A percentile compares a stretch with the other conserved stretches of the same genome.
phyloP scores from a whole-genome alignment of 2,888 invertebrate species.

The Bimastos eiseni region DNA sequence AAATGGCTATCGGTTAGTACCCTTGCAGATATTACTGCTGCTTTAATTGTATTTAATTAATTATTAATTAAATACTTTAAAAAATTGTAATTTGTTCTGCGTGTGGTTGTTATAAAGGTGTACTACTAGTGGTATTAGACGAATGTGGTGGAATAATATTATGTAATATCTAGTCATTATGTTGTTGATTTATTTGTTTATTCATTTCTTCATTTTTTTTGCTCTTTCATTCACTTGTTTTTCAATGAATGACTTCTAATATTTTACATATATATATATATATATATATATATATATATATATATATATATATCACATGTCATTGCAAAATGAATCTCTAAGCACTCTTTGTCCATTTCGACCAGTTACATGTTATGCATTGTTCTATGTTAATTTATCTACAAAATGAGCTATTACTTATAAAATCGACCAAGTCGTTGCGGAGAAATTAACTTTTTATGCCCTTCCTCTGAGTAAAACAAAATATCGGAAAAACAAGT shows the following conservation, averaged over 20 bases:
- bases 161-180: not conserved
- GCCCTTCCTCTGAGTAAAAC: too few relatives aligned
- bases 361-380: too few relatives aligned
- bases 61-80: not conserved
- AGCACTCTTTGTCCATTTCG: too few relatives aligned
- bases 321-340: too few relatives aligned
- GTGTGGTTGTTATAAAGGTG: not conserved
- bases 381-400: too few relatives aligned
- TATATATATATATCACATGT: too few relatives aligned
- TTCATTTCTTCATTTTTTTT: not conserved
- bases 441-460: too few relatives aligned
- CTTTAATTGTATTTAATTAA: not conserved
- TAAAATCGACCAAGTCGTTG: too few relatives aligned
- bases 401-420: too few relatives aligned
- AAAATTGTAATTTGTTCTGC: not conserved
- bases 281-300: too few relatives aligned
- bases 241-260: not conserved
- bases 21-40: not conserved
- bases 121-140: not conserved
- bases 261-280: too few relatives aligned
- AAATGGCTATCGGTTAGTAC: constrained; percentile 16
- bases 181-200: not conserved
- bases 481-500: too few relatives aligned
- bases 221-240: not conserved
- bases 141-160: not conserved